Conservation (phyloP, 2,888 invertebrate species). For the Brenthis hecate region DNA sequence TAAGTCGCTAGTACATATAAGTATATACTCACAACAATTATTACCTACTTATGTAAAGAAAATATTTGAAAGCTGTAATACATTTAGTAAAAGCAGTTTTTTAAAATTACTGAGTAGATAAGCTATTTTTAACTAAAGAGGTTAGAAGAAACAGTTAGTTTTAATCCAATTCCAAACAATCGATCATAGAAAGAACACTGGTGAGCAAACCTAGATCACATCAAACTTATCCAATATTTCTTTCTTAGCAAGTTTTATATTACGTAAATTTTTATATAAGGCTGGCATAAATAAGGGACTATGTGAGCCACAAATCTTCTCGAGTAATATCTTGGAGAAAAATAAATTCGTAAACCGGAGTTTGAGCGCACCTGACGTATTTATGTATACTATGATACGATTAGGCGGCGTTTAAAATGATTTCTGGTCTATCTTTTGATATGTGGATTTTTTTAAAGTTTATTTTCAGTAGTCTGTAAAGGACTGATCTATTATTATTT, state of each 20-base stretch:
- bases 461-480: too few species aligned
- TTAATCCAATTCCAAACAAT: neutral
- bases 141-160: neutral
- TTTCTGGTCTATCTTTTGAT: conserved; percentile 13
- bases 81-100: too few species aligned
- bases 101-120: too few species aligned
- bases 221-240: conserved; percentile 39
- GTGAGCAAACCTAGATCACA: conserved; percentile 15
- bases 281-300: conserved; percentile 46
- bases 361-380: conserved; percentile 58
- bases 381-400: conserved; percentile 50
- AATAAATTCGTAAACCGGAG: conserved; percentile 60
- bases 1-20: too few species aligned
- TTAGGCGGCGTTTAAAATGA: conserved; percentile 45
- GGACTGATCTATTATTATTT: too few species aligned
- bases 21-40: too few species aligned
- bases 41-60: too few species aligned
- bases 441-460: neutral
- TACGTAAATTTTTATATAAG: conserved; percentile 42
- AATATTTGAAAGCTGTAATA: too few species aligned
- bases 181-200: conserved; percentile 8
- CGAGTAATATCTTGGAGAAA: conserved; percentile 65
- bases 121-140: neutral
- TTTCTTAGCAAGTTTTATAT: conserved; percentile 37
- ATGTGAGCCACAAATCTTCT: conserved; percentile 57